Evolutionary conservation across 2,113 vertebrate species (phyloP), one percentile per base, ranked within the genome.

Genomic region (Eudyptes chrysolophus): DNA sequence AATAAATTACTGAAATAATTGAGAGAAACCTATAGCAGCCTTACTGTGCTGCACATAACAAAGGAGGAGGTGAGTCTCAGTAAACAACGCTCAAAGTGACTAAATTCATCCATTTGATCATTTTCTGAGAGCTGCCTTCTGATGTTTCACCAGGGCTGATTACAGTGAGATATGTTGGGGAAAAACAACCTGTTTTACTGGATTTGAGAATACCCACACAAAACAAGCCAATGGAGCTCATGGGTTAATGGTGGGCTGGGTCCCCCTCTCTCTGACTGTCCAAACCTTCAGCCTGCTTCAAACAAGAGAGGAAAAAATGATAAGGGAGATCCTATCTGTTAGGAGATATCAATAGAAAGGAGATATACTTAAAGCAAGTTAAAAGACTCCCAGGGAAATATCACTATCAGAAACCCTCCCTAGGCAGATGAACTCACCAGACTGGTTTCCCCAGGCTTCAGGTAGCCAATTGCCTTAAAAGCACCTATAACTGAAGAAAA

Each of bases 71-170:
- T 40, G 36, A 70, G 57, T 17, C 62, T 79, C 52, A 54, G 65
- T 27, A 72, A 91, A 69, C 38, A 62, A 62, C 0, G 0, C 36
- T 54, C 51, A 42, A 78, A 93, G 44, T 55, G 46, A 64, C 16
- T 90, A 82, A 89, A 93, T 93, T n/a, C 85, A 85, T 88, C 60
- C 54, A 92, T 90, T 74, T 65, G 44, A 70, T 83, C 84, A 46
- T 52, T n/a, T 72, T 29, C 58, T 57, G 66, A 83, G 62, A 74
- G 40, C n/a, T 85, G 81, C 66, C 54, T 65, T 96, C 68, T 27
- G 51, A 27, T 83, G 60, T 52, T 69, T 62, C 82, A 87, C 42
- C 32, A 34, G 58, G 55, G 54, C 12, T 69, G 74, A 49, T 86
- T 7, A 22, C 49, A 69, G 17, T 8, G 46, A 77, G 66, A 17